Percentiles rank a stretch among this genome's conserved stretches.
Evolutionary conservation across 1,140 invertebrate species (phyloP).

Genomic region (Psilanteris sp.): DNA sequence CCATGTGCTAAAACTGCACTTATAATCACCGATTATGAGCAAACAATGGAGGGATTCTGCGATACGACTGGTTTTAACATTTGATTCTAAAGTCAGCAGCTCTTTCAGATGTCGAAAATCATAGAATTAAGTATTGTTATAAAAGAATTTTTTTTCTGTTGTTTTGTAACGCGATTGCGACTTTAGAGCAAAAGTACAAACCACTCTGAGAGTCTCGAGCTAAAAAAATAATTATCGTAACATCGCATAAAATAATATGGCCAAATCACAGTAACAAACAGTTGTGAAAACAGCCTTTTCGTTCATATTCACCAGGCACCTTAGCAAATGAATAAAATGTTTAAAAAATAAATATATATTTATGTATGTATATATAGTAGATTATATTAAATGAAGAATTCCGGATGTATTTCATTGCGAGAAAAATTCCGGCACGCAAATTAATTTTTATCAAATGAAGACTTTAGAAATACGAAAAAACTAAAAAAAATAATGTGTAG

Average conservation of each 20-base stretch:
- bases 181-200: constrained; percentile 50
- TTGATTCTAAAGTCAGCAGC: constrained; percentile 48
- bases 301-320: constrained; percentile 63
- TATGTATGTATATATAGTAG: constrained; percentile 22
- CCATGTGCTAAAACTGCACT: constrained; percentile 49
- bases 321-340: constrained; percentile 53
- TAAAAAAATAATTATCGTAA: constrained; percentile 45
- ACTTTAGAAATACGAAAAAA: constrained; percentile 34
- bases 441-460: constrained; percentile 7
- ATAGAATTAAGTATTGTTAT: too few relatives aligned
- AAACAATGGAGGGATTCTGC: constrained; percentile 58
- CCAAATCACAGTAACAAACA: constrained; percentile 70
- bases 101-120: too few relatives aligned
- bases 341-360: constrained; percentile 61
- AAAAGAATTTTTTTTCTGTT: background rate
- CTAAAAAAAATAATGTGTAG: constrained; percentile 41
- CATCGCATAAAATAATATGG: constrained; percentile 61
- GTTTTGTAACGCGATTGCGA: constrained; percentile 6
- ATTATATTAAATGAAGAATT: constrained; percentile 1
- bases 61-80: constrained; percentile 41
- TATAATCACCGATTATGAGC: constrained; percentile 54
- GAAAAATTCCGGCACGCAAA: constrained; percentile 11
- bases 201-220: constrained; percentile 1
- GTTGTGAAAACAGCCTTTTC: constrained; percentile 67
- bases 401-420: background rate